phyloP scores from a whole-genome alignment of 2,888 invertebrate species.

The Lochmaea crataegi region DNA sequence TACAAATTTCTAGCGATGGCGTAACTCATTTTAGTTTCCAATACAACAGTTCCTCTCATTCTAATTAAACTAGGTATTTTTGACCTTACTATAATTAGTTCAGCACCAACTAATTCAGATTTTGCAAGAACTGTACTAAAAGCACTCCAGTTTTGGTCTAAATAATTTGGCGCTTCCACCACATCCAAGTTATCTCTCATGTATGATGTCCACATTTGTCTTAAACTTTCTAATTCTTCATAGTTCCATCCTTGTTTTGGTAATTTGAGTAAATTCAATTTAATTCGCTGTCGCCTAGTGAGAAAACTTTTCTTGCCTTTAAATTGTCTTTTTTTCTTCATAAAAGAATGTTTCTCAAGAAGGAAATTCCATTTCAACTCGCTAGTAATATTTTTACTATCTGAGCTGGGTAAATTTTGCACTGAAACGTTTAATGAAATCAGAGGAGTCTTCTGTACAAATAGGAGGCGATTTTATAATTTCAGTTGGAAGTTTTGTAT shows the following conservation, averaged over 20 bases:
- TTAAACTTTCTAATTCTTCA: conserved; percentile 71
- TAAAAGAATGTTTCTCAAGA: conserved; percentile 59
- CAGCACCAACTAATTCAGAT: conserved; percentile 83
- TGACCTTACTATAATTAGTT: conserved; percentile 74
- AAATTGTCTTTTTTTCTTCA: conserved; percentile 58
- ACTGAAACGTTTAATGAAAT: conserved; percentile 32
- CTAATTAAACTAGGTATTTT: conserved; percentile 78
- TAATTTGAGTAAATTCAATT: conserved; percentile 73
- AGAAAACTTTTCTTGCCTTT: conserved; percentile 60
- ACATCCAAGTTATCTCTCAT: conserved; percentile 74
- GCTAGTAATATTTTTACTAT: conserved; percentile 40
- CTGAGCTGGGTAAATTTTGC: conserved; percentile 44
- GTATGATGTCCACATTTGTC: conserved; percentile 79
- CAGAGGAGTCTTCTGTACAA: conserved; percentile 21
- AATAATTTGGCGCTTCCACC: conserved; percentile 56
- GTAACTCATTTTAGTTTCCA: conserved; percentile 79
- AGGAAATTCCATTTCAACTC: conserved; percentile 63
- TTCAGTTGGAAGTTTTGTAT: conserved; percentile 36
- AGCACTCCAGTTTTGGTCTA: conserved; percentile 67
- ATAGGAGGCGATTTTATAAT: conserved; percentile 29
- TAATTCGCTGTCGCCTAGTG: conserved; percentile 68
- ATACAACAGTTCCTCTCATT: conserved; percentile 77
- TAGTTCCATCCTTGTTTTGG: conserved; percentile 74
- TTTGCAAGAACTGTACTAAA: conserved; percentile 68
- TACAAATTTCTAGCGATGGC: conserved; percentile 51